A percentile compares a stretch with the other conserved stretches of the same genome.
These are phyloP conservation scores for Xerus rutilus DNA, from an alignment of 2,797 vertebrate genomes.

Conservation along the genomic window DNA sequence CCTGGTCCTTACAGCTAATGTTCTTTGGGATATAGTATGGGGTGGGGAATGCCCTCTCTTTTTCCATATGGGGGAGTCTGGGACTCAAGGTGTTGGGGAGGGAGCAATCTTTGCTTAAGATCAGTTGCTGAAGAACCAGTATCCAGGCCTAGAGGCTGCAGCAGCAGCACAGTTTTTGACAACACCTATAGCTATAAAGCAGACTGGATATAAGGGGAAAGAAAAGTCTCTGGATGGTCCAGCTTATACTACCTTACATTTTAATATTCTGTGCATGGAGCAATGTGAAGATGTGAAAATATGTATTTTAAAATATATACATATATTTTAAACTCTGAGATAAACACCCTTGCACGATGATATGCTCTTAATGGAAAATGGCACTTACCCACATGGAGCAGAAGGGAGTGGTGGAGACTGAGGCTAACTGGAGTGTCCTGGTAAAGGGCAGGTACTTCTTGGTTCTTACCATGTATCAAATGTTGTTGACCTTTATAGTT, in stretches of 20 bases:
- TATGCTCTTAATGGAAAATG: not conserved
- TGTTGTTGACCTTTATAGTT: not conserved
- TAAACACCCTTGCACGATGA: not conserved
- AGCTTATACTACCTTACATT: not conserved
- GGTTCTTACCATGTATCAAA: not conserved
- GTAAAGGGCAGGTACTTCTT: not conserved
- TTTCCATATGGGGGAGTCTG: not conserved
- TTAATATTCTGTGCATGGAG: not conserved
- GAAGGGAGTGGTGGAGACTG: not conserved
- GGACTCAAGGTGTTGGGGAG: not conserved
- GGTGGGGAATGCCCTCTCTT: not conserved
- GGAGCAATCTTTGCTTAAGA: not conserved
- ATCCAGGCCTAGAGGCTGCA: not conserved
- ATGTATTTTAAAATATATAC: too few species aligned
- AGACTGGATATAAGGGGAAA: not conserved
- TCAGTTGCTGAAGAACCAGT: not conserved
- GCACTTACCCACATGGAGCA: not conserved
- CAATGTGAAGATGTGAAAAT: not conserved
- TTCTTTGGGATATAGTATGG: not conserved
- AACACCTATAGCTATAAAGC: not conserved
- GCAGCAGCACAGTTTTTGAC: not conserved
- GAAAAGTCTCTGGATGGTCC: not conserved
- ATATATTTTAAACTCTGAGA: not conserved
- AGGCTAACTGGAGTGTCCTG: not conserved
- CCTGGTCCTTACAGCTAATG: not conserved